Conservation (phyloP, 2,797 vertebrate genomes). For the Ficedula albicollis region DNA sequence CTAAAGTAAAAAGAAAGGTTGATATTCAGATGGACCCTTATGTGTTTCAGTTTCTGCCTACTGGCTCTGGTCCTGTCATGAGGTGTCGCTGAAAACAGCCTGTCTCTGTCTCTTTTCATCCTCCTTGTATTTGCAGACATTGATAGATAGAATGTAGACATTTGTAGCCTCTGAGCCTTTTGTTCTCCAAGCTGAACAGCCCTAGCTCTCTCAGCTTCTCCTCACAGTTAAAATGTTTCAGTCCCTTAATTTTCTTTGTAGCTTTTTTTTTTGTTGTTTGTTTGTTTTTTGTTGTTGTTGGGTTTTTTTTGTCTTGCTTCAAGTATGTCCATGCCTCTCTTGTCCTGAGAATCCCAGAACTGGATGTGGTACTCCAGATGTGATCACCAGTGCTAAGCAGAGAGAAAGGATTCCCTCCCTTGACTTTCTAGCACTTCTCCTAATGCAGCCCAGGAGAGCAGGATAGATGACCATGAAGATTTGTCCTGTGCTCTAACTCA, state of each 20-base stretch:
- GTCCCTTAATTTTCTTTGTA: not conserved
- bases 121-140: not conserved
- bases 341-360: not conserved
- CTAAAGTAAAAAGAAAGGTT: not conserved
- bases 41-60: not conserved
- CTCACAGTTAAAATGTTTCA: not conserved
- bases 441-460: not conserved
- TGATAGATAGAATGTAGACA: not conserved
- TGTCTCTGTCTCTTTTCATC: rapidly evolving
- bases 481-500: not conserved
- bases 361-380: not conserved
- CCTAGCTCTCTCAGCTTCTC: not conserved
- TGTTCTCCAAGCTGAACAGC: not conserved
- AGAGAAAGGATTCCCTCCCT: not conserved
- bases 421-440: not conserved
- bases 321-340: not conserved
- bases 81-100: not conserved
- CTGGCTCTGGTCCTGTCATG: not conserved
- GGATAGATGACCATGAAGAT: not conserved
- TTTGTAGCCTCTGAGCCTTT: not conserved
- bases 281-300: too few species aligned
- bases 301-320: not conserved
- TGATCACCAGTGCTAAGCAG: not conserved
- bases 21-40: not conserved
- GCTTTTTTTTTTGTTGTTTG: too few species aligned